Evolutionary conservation across 2,113 vertebrate genomes (phyloP).

Genomic region (Podarcis muralis): DNA sequence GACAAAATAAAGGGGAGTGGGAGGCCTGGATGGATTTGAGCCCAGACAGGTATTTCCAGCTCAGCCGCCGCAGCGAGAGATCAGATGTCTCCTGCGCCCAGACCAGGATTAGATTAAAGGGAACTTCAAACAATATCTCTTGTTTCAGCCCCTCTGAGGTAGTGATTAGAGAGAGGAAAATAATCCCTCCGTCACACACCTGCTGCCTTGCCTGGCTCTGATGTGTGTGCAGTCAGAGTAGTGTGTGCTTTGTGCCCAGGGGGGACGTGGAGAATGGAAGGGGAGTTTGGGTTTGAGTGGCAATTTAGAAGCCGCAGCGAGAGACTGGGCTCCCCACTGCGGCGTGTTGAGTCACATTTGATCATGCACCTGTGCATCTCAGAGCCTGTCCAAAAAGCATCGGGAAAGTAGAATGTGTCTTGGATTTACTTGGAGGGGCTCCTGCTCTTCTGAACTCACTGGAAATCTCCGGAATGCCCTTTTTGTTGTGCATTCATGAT

Average conservation of each 20-base stretch:
- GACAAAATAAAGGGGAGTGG: background rate
- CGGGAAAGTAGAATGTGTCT: background rate
- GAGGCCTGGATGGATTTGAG: constrained; percentile 23
- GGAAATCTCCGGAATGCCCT: background rate
- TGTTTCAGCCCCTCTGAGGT: background rate
- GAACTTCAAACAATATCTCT: background rate
- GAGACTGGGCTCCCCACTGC: background rate
- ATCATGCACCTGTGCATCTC: background rate
- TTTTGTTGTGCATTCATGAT: too few relatives aligned
- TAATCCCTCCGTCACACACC: background rate
- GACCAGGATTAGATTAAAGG: constrained; percentile 32
- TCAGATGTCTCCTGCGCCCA: constrained; percentile 12
- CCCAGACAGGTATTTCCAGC: constrained; percentile 69
- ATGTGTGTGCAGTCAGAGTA: fast-evolving
- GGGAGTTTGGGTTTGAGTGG: background rate
- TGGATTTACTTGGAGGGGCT: background rate
- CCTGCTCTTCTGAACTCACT: background rate
- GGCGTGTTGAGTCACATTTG: background rate
- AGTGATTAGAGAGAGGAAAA: background rate
- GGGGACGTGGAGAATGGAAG: too few relatives aligned
- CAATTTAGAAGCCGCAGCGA: background rate
- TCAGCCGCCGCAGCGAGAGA: constrained; percentile 7
- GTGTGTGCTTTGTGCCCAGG: background rate
- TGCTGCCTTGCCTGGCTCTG: too few relatives aligned
- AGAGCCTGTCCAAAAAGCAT: background rate